Conservation (phyloP, 2,113 vertebrate species). For the Sapayoa aenigma region DNA sequence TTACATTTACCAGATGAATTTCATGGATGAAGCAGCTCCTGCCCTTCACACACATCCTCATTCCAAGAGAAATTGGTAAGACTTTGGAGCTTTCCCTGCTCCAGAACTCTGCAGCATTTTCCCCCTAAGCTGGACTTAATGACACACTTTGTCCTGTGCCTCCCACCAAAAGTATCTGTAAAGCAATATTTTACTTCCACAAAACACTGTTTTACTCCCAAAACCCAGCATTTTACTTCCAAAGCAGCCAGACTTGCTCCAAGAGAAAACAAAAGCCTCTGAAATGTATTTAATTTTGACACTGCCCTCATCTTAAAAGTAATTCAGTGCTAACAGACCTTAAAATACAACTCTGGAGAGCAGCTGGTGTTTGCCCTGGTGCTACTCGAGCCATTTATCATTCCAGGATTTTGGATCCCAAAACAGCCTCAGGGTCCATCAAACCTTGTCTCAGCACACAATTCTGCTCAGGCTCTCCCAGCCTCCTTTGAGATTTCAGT, state of each 20-base stretch:
- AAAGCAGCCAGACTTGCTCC: background rate
- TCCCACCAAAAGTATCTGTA: background rate
- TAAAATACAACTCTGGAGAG: background rate
- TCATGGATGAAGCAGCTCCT: background rate
- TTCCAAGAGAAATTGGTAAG: background rate
- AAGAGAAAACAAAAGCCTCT: background rate
- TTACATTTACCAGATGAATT: background rate
- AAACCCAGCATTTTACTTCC: background rate
- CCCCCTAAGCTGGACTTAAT: background rate
- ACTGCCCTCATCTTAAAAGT: background rate
- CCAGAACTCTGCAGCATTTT: rapidly evolving
- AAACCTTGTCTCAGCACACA: background rate
- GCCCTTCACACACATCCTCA: background rate
- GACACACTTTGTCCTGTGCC: background rate
- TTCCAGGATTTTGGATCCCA: background rate
- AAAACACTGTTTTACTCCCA: background rate
- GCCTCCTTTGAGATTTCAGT: background rate
- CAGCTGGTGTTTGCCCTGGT: background rate
- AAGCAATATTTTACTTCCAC: background rate
- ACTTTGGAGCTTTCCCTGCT: background rate
- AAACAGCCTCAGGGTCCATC: background rate
- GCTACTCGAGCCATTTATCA: background rate
- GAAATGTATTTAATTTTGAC: background rate
- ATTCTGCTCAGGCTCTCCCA: background rate
- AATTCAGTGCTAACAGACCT: background rate